Base-by-base conservation (phyloP, 2,797 vertebrate species). In the Staurois parvus region DNA sequence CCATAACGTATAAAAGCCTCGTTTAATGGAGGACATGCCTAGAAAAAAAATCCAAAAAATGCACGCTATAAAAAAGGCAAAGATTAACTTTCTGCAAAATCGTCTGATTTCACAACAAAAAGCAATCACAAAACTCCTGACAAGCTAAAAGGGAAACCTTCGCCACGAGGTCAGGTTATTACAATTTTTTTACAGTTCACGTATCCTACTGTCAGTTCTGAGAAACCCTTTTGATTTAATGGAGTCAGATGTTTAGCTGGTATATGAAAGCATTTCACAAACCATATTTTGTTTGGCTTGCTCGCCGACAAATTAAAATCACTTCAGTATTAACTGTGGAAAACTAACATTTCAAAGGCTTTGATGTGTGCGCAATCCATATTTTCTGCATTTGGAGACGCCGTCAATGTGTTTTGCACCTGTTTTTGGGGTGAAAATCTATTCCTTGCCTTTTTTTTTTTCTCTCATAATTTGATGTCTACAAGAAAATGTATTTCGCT, bases 291-390 rank as follows among this genome's bases (percentile, higher is more conserved):
- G 67, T 81, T 87, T 88, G 82, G 86, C 69, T 84, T 77, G 59
- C 74, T 34, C 48, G 9, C 30, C 67, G 81, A 89, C 81, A 87
- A 79, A 88, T 72, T 79, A 69, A 45, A 85, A 74, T 79, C 76
- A 73, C 21, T 73, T 24, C 84, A 74, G 76, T 74, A 80, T 79
- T 74, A 80, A 64, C 70, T 56, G 83, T 45, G 28, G 78, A 68
- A 84, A 74, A 80, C 42, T 32, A 67, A 74, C 76, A 74, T 85
- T 75, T 84, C 34, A 56, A 15, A 30, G 70, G 8, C 59, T 88
- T 72, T 82, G 37, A 72, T 81, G 72, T 76, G 68, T 28, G 12
- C 4, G 21, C 70, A 76, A 87, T 73, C 62, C 40, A 15, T 40
- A 56, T 64, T 72, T 30, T 70, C 32, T 83, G 24, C n/a, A 30